Evolutionary conservation across 2,113 vertebrate genomes (phyloP), one percentile per base, ranked within the genome.

Genomic region (Promerops cafer): DNA sequence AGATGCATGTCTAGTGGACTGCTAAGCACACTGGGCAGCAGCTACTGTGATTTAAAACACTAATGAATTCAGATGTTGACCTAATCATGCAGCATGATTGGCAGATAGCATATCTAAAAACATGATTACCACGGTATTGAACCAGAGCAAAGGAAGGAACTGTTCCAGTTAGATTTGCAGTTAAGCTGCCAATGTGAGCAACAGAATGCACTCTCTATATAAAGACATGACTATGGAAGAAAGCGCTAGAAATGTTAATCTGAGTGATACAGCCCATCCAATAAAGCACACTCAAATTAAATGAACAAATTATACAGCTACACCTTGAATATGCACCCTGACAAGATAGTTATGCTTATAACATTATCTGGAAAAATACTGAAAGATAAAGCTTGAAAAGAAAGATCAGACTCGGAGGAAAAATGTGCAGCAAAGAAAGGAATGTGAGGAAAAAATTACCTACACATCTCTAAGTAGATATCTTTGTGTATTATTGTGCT

Each of bases 81-180:
- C 21, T 93, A 96, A 90, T 89, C 60, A 64, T 64, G 27, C 52
- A 95, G 57, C 69, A 87, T 92, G 84, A 96, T 14, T 82, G 71
- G 39, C 59, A 95, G 74, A 57, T 30, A 93, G 33, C 72, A 35
- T 84, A 96, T 83, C 64, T 93, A 42, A 81, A 93, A 87, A 61
- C 24, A 76, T 61, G 77, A 77, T 52, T 74, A 71, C 18, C 39
- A 22, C 79, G 90, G 30, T 90, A 94, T 72, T 90, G 75, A 93
- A 83, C n/a, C 83, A 92, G 52, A 90, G 96, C 95, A 96, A 95
- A 96, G 68, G 61, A 94, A 95, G 64, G 92, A 97, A 70, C 90
- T 94, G 91, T 92, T 97, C 90, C 64, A 89, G 89, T 81, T 96
- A 96, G 93, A 97, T 96, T 94, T 19, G 57, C 71, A 90, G 87